Conservation (phyloP, 2,888 invertebrate genomes). For the Volucella bombylans region DNA sequence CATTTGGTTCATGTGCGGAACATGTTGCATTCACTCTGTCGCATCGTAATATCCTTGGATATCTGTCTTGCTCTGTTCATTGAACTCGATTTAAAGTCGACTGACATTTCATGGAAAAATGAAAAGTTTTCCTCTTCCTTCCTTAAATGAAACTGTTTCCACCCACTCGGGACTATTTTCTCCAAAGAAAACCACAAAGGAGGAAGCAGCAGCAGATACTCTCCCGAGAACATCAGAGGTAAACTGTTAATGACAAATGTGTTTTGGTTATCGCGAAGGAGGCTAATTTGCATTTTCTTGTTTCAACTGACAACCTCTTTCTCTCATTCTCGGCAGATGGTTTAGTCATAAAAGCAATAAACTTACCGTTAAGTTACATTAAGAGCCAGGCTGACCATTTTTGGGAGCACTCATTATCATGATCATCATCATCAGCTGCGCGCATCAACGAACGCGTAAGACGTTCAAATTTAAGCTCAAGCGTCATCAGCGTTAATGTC, state of each 20-base stretch:
- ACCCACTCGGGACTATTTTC: slow-evolving; percentile 32
- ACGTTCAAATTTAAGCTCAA: too few species aligned
- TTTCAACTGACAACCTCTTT: slow-evolving; percentile 9
- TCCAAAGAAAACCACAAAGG: slow-evolving; percentile 22
- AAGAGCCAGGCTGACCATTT: slow-evolving; percentile 59
- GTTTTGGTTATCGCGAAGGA: slow-evolving; percentile 22
- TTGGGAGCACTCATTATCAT: slow-evolving; percentile 51
- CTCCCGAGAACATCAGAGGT: slow-evolving; percentile 45
- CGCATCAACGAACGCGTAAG: too few species aligned
- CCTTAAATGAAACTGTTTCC: slow-evolving; percentile 49
- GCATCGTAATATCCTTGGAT: slow-evolving; percentile 38
- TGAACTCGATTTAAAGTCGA: slow-evolving; percentile 47
- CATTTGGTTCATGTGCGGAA: slow-evolving; percentile 47
- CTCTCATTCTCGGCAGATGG: slow-evolving; percentile 39
- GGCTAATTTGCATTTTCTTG: slow-evolving; percentile 54
- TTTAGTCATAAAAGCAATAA: slow-evolving; percentile 59
- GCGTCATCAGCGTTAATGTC: background rate
- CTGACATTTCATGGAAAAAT: slow-evolving; percentile 37
- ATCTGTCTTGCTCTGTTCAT: slow-evolving; percentile 50
- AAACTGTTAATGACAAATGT: slow-evolving; percentile 57
- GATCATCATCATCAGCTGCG: background rate
- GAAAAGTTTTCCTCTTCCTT: slow-evolving; percentile 47
- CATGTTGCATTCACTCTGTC: slow-evolving; percentile 35
- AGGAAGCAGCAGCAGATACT: background rate
- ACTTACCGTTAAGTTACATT: slow-evolving; percentile 63